These are phyloP conservation scores for Coecobrya sp. DNA, from an alignment of 2,888 invertebrate species.

Conservation along the genomic window DNA sequence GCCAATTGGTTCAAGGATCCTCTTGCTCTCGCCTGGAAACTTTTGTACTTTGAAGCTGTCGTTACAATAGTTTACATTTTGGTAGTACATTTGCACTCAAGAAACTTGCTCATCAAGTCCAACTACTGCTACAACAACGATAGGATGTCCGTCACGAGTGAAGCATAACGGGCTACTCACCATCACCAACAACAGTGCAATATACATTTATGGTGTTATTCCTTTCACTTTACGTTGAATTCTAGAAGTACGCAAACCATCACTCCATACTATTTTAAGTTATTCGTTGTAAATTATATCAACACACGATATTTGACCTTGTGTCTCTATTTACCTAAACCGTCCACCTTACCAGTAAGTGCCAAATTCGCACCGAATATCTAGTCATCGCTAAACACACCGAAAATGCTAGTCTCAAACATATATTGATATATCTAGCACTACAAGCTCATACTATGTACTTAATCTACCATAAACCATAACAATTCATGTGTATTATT, in stretches of 20 bases:
- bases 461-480: too few species aligned
- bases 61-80: slow-evolving; percentile 71
- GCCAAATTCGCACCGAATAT: too few species aligned
- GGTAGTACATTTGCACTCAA: slow-evolving; percentile 66
- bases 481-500: too few species aligned
- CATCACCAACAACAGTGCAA: not conserved
- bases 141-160: slow-evolving; percentile 37
- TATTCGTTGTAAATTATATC: not conserved
- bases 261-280: not conserved
- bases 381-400: too few species aligned
- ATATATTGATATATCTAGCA: too few species aligned
- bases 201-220: not conserved
- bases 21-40: slow-evolving; percentile 70
- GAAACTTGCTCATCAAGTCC: slow-evolving; percentile 65
- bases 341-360: too few species aligned
- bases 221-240: not conserved
- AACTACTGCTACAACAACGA: slow-evolving; percentile 55
- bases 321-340: too few species aligned
- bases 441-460: too few species aligned
- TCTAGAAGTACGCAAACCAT: not conserved
- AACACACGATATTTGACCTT: too few species aligned
- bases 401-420: too few species aligned
- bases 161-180: slow-evolving; percentile 39
- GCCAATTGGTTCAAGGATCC: slow-evolving; percentile 75
- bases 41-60: slow-evolving; percentile 75